These are phyloP conservation scores for Hyppa rectilinea DNA, from an alignment of 2,888 invertebrate genomes.

Conservation along the genomic window DNA sequence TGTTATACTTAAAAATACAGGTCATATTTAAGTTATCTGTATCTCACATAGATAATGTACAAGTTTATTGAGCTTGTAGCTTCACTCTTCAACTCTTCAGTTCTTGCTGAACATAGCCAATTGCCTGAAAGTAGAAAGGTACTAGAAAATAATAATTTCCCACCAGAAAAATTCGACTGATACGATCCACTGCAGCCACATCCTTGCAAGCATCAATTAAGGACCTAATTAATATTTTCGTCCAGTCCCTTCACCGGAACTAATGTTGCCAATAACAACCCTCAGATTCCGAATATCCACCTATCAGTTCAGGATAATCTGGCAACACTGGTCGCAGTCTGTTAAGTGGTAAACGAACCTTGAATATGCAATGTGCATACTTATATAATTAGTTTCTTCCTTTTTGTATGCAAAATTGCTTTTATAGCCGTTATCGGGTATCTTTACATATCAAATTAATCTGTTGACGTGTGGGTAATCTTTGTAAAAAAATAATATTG, in stretches of 20 bases:
- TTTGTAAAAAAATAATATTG: no score
- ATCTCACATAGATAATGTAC: no score
- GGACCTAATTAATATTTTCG: neutral
- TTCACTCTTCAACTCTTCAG: no score
- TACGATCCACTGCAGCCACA: neutral
- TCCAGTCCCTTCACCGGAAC: constrained; percentile 15
- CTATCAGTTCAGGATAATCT: constrained; percentile 59
- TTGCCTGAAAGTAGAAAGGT: neutral
- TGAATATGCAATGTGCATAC: constrained; percentile 51
- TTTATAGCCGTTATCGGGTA: constrained; percentile 43
- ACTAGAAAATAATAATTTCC: neutral
- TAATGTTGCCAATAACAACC: constrained; percentile 44
- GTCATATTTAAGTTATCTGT: no score
- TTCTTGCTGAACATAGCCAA: no score
- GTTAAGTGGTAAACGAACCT: constrained; percentile 57
- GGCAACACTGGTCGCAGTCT: constrained; percentile 46
- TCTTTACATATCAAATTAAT: constrained; percentile 50
- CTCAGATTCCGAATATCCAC: constrained; percentile 4
- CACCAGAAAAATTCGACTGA: neutral
- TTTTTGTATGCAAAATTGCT: constrained; percentile 54
- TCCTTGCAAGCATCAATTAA: neutral
- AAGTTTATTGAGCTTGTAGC: neutral
- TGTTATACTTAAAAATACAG: no score
- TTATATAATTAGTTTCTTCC: constrained; percentile 64
- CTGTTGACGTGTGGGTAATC: constrained; percentile 39